Evolutionary conservation across 2,113 vertebrate genomes (phyloP).

Genomic region (Gambusia holbrooki): DNA sequence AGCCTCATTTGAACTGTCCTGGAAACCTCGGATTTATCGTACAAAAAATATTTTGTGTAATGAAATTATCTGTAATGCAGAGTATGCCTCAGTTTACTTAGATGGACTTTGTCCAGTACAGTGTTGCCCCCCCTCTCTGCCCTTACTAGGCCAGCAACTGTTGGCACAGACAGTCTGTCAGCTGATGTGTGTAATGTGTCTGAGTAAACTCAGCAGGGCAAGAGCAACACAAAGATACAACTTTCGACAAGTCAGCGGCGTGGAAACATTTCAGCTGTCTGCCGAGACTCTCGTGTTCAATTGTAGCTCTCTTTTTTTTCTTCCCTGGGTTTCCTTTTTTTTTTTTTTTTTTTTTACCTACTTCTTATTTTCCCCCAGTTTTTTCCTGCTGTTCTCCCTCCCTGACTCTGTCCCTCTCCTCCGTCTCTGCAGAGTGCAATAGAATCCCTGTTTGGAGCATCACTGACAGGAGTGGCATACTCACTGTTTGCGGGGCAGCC

Average conservation of each 20-base stretch:
- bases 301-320: conserved; percentile 37
- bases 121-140: conserved; percentile 3
- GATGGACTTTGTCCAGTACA: conserved; percentile 2
- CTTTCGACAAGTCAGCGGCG: conserved; percentile 37
- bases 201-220: conserved; percentile 46
- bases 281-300: conserved; percentile 44
- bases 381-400: conserved; percentile 19
- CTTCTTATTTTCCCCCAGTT: conserved; percentile 18
- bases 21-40: neutral
- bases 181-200: conserved; percentile 56
- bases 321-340: conserved; percentile 14
- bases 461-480: conserved; percentile 92
- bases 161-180: conserved; percentile 49
- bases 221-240: conserved; percentile 27
- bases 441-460: conserved; percentile 82
- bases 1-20: neutral
- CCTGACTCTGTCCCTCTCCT: conserved; percentile 45
- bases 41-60: neutral
- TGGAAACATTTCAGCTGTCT: conserved; percentile 43
- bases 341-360: neutral
- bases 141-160: conserved; percentile 34
- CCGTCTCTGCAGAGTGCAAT: conserved; percentile 78
- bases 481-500: conserved; percentile 95
- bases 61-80: neutral
- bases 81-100: neutral